Evolutionary conservation across 2,113 vertebrate genomes (phyloP).

Genomic region (Platycercus adscitus): DNA sequence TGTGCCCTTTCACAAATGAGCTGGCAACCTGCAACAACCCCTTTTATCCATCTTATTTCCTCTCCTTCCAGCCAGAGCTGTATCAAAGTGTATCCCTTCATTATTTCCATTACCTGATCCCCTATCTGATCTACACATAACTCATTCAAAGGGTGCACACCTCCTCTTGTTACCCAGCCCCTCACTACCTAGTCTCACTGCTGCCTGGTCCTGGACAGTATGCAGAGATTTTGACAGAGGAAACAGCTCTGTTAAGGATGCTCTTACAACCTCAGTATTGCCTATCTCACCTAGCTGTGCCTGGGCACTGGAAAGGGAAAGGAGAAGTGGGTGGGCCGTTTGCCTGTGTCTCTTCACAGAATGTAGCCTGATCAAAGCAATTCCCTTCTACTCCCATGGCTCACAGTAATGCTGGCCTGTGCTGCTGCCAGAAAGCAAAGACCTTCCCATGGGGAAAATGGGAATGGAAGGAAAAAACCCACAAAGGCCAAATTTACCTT

Average conservation of each 20-base stretch:
- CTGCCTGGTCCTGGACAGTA: not conserved
- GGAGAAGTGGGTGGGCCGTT: not conserved
- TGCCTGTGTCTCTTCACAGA: not conserved
- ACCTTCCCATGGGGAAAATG: not conserved
- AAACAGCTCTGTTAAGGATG: not conserved
- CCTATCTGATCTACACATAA: not conserved
- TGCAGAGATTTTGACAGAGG: not conserved
- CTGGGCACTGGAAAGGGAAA: not conserved
- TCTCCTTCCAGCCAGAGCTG: not conserved
- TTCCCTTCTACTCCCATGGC: not conserved
- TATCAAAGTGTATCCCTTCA: not conserved
- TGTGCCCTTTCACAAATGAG: not conserved
- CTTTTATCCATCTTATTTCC: not conserved
- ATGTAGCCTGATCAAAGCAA: not conserved
- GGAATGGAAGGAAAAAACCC: not conserved
- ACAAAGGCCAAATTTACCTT: not conserved
- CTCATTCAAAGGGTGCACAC: not conserved
- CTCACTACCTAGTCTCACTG: fast-evolving
- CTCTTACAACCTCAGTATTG: not conserved
- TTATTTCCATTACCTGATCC: not conserved
- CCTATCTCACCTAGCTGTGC: not conserved
- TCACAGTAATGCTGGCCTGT: not conserved
- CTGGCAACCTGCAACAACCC: not conserved
- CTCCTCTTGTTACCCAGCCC: fast-evolving
- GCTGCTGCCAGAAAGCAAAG: not conserved